These are phyloP conservation scores for Danionella dracula DNA, from an alignment of 2,797 vertebrate species.

Conservation along the genomic window DNA sequence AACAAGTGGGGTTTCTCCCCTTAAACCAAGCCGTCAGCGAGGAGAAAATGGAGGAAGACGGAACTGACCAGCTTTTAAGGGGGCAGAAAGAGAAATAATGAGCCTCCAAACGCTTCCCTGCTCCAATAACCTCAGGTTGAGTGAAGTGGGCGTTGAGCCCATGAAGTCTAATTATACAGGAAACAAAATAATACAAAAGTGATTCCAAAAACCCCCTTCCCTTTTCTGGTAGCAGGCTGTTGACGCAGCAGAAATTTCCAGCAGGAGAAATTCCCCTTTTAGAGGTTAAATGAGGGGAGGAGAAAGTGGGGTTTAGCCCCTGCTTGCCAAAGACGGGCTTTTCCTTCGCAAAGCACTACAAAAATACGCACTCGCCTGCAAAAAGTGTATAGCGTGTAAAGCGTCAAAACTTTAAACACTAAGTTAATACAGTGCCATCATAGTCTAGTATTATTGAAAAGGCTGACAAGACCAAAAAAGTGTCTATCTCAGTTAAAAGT, in stretches of 20 bases:
- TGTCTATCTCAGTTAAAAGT: slow-evolving; percentile 12
- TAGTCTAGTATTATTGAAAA: too few species aligned
- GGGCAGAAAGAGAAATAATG: slow-evolving; percentile 68
- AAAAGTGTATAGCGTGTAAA: too few species aligned
- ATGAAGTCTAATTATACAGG: neutral
- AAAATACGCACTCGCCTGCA: neutral
- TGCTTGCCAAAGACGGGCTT: slow-evolving; percentile 52
- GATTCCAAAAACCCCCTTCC: slow-evolving; percentile 42
- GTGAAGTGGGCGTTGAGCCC: slow-evolving; percentile 16
- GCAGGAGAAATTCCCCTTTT: slow-evolving; percentile 87
- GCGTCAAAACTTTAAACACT: too few species aligned
- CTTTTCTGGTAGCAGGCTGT: slow-evolving; percentile 70
- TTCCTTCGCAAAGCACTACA: slow-evolving; percentile 56
- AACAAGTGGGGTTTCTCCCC: slow-evolving; percentile 46
- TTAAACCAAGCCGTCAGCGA: slow-evolving; percentile 39
- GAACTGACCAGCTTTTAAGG: slow-evolving; percentile 74
- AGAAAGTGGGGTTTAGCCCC: slow-evolving; percentile 64
- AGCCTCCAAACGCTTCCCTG: slow-evolving; percentile 48
- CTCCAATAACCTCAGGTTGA: slow-evolving; percentile 57
- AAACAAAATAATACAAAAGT: slow-evolving; percentile 14
- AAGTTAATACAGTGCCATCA: too few species aligned
- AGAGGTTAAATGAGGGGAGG: slow-evolving; percentile 72
- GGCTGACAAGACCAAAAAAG: neutral
- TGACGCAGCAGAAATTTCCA: slow-evolving; percentile 92
- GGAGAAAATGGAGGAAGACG: slow-evolving; percentile 82